Conservation (phyloP, 2,888 invertebrate species). For the Hirtodrosophila confusa region DNA sequence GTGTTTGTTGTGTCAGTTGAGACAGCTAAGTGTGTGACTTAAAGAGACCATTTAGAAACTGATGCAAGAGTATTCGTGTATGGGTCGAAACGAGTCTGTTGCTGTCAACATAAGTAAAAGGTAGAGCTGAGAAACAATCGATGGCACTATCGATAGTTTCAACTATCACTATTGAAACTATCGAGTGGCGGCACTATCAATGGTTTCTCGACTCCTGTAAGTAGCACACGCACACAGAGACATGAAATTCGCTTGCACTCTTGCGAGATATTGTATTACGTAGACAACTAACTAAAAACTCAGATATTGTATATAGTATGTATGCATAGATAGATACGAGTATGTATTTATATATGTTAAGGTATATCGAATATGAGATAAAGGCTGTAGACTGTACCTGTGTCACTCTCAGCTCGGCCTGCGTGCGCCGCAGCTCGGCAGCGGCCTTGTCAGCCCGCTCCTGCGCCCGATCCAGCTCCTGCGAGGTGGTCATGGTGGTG, state of each 20-base stretch:
- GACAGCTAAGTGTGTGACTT: no score
- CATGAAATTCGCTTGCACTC: constrained; percentile 37
- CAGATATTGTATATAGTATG: constrained; percentile 28
- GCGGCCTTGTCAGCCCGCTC: constrained; percentile 94
- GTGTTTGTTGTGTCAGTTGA: constrained; percentile 16
- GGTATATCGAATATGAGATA: constrained; percentile 19
- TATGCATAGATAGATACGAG: constrained; percentile 25
- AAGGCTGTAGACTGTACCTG: constrained; percentile 85
- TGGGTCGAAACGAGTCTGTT: constrained; percentile 6
- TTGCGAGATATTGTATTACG: constrained; percentile 34
- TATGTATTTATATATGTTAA: constrained; percentile 52
- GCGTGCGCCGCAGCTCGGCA: constrained; percentile 93
- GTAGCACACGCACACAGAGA: constrained; percentile 70
- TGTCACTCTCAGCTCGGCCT: constrained; percentile 95
- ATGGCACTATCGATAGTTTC: no score
- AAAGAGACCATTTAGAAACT: constrained; percentile 17
- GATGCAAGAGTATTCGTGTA: constrained; percentile 14
- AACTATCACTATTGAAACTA: background rate
- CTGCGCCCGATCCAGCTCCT: constrained; percentile 92
- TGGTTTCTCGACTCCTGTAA: no score
- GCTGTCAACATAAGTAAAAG: no score
- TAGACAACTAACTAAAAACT: constrained; percentile 65
- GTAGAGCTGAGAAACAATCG: no score
- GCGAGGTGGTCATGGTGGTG: constrained; percentile 91
- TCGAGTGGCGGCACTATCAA: background rate